These are phyloP conservation scores for Cariama cristata DNA, from an alignment of 2,113 vertebrate species.

Conservation along the genomic window DNA sequence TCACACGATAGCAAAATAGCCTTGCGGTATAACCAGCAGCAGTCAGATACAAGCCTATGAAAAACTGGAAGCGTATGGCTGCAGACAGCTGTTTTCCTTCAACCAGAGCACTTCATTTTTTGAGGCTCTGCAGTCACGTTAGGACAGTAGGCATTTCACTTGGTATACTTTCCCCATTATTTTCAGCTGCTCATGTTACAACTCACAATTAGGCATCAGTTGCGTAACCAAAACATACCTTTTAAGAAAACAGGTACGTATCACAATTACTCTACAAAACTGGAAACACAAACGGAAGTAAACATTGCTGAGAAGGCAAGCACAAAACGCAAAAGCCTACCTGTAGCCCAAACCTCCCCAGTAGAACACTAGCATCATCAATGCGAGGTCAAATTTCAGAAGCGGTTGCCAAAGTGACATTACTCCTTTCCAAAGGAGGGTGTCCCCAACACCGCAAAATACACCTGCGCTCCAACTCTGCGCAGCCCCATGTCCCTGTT, in stretches of 20 bases:
- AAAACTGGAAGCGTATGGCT: background rate
- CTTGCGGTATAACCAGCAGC: background rate
- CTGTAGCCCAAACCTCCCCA: background rate
- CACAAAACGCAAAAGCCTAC: background rate
- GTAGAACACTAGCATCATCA: background rate
- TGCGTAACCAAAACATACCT: too few species aligned
- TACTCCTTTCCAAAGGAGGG: background rate
- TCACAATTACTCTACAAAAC: background rate
- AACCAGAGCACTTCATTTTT: background rate
- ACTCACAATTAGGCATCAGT: background rate
- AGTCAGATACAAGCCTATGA: background rate
- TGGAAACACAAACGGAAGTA: background rate
- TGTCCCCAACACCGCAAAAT: background rate
- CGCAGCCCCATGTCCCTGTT: fast-evolving
- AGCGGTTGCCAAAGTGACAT: background rate
- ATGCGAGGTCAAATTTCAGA: fast-evolving
- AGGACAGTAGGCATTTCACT: fast-evolving
- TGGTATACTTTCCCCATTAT: background rate
- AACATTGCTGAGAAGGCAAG: background rate
- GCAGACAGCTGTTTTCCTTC: background rate
- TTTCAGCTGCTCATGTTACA: background rate
- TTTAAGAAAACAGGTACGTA: too few species aligned
- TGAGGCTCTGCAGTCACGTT: background rate
- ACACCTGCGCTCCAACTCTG: background rate
- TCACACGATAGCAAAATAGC: background rate